phyloP scores from a whole-genome alignment of 2,797 vertebrate genomes.

The Acridotheres tristis region DNA sequence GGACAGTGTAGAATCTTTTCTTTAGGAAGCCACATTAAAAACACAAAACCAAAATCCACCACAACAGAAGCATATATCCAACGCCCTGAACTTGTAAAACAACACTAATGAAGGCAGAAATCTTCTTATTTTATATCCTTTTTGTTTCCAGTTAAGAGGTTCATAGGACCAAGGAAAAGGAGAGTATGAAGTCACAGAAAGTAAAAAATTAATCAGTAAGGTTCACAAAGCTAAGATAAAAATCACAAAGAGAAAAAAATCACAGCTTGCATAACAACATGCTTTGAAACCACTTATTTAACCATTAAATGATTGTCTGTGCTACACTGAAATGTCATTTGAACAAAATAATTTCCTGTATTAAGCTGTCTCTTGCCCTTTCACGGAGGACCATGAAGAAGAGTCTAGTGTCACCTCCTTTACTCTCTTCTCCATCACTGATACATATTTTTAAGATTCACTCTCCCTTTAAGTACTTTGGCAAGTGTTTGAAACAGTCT shows the following conservation, averaged over 20 bases:
- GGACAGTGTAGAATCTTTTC: neutral
- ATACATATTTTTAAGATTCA: neutral
- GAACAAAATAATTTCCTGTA: neutral
- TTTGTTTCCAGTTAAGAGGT: neutral
- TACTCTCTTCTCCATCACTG: neutral
- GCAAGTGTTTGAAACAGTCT: neutral
- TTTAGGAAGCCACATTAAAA: neutral
- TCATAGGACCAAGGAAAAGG: neutral
- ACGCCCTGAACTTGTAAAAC: neutral
- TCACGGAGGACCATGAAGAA: neutral
- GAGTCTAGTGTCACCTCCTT: neutral
- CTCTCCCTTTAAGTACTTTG: neutral
- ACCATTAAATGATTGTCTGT: neutral
- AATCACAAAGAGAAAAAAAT: neutral
- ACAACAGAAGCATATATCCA: neutral
- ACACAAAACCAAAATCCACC: neutral
- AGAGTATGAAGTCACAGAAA: neutral
- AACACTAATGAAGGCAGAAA: neutral
- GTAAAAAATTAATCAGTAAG: neutral
- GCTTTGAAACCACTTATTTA: neutral
- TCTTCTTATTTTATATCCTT: neutral
- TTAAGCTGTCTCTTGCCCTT: neutral
- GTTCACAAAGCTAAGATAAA: neutral
- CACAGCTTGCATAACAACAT: neutral
- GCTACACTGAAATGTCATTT: neutral